Conservation (phyloP, 2,888 invertebrate genomes). For the Odontothrips loti region DNA sequence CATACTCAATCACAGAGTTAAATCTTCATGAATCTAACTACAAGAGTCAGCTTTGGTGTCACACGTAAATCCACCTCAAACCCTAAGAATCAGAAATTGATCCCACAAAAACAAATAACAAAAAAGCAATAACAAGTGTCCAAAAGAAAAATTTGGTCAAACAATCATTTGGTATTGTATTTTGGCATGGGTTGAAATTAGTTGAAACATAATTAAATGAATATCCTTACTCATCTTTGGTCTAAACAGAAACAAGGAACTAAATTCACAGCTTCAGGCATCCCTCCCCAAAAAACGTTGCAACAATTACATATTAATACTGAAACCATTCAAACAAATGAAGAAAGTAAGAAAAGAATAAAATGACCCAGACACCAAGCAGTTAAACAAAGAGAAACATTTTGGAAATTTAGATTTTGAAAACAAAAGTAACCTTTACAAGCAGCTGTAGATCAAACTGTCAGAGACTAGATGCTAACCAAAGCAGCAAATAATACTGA, state of each 20-base stretch:
- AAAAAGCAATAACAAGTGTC: not conserved
- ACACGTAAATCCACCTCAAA: not conserved
- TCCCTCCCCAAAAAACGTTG: too few relatives aligned
- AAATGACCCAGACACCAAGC: not conserved
- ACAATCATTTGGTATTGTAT: not conserved
- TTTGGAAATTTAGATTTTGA: not conserved
- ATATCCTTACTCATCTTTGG: not conserved
- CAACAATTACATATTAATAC: not conserved
- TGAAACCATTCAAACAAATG: not conserved
- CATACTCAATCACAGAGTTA: not conserved
- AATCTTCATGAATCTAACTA: not conserved
- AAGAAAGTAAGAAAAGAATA: not conserved
- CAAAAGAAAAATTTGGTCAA: not conserved
- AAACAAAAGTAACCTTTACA: not conserved
- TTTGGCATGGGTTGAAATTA: not conserved
- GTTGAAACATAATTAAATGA: not conserved
- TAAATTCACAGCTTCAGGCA: slow-evolving; percentile 9
- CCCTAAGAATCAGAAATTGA: not conserved
- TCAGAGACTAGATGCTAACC: too few relatives aligned
- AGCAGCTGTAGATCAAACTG: not conserved
- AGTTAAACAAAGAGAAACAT: not conserved
- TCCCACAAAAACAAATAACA: not conserved
- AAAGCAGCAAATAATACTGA: too few relatives aligned
- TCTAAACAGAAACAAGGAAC: slow-evolving; percentile 11
- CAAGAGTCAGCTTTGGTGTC: not conserved